phyloP scores from a whole-genome alignment of 2,113 vertebrate genomes.

The Mohoua ochrocephala region DNA sequence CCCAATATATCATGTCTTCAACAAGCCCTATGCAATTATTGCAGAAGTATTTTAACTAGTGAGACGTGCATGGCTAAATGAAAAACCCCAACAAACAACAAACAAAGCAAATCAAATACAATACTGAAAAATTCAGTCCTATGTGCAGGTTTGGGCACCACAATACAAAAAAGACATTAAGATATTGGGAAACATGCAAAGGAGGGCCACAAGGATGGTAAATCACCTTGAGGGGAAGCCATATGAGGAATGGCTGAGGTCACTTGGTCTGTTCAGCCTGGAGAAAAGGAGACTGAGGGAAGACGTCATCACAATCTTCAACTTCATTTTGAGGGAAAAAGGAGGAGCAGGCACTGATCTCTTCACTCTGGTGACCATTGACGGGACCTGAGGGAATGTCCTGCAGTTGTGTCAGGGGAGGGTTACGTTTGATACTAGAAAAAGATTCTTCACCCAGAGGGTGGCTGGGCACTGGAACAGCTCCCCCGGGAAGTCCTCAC shows the following conservation, averaged over 20 bases:
- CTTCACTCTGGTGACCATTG: background rate
- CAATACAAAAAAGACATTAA: background rate
- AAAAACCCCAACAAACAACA: background rate
- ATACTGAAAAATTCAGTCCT: background rate
- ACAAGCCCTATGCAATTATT: background rate
- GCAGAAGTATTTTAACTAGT: background rate
- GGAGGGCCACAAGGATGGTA: background rate
- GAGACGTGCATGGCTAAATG: background rate
- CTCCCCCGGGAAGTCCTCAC: background rate
- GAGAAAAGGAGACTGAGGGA: background rate
- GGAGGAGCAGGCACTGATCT: background rate
- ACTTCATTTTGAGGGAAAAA: background rate
- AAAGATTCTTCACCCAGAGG: too few species aligned
- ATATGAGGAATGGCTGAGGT: background rate
- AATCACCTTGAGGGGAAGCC: background rate
- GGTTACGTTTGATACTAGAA: background rate
- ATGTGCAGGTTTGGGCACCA: background rate
- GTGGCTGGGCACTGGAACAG: background rate
- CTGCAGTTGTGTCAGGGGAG: too few species aligned
- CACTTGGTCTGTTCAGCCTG: background rate
- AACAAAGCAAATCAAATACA: background rate
- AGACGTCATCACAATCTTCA: background rate
- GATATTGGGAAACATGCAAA: background rate
- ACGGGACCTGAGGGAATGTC: background rate
- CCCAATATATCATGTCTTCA: background rate